Evolutionary conservation across 1,140 invertebrate genomes (phyloP), one percentile per base, ranked within the genome.

Genomic region (Tetramorium parvispinum): DNA sequence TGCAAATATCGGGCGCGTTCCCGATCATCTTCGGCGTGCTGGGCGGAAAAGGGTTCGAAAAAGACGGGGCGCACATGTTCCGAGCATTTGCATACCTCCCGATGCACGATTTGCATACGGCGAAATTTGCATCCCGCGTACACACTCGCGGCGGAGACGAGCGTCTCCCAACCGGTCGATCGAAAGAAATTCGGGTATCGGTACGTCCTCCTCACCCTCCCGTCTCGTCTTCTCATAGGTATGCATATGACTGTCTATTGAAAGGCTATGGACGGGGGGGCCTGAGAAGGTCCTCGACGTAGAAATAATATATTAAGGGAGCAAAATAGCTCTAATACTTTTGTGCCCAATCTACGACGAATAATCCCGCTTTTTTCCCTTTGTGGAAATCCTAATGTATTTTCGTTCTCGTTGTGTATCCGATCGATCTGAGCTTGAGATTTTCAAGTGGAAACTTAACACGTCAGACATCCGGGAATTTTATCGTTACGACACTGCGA

Each of bases 271-370:
- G 86, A 85, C 63, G 83, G 89, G 91, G 86, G 87, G 85, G 46
- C 73, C 89, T 70, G 61, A 79, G 71, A 88, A 77, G 88, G 90
- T 87, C 92, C 89, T 93, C 87, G 73, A 91, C 91, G 83, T 78
- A 92, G 90, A 92, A 94, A 95, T 94, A 95, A 95, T 94, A 95
- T 92, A 94, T 95, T 94, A 95, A 94, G 92, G 94, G 93, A 91
- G 88, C 91, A 94, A 94, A 94, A 94, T 92, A 91, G 91, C 92
- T 87, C 92, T 95, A 95, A 95, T 95, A 92, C 94, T 85, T 92
- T 93, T 94, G 90, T 94, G 89, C 40, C 75, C 43, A 77, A 59
- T 57, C 86, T 75, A 70, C 87, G 24, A 63, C 24, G 87, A 71
- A 93, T 93, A 93, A 93, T 93, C 85, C 83, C 76, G 85, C 76